Evolutionary conservation across 2,797 vertebrate species (phyloP).

Genomic region (Anas bahamensis): DNA sequence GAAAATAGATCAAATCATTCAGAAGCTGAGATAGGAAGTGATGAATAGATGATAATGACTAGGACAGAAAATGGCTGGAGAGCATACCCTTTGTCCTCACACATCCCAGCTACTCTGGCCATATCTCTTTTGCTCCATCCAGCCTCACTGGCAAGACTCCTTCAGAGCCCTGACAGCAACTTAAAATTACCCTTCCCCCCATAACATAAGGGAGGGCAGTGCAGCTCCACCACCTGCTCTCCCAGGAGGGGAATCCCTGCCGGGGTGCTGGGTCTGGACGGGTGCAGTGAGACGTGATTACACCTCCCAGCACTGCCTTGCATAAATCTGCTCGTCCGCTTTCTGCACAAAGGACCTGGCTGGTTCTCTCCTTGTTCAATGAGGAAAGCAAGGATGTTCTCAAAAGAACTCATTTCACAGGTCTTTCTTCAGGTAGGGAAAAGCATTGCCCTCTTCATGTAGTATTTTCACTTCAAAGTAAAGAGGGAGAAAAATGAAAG

Average conservation of each 20-base stretch:
- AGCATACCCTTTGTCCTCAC: neutral
- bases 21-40: neutral
- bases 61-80: neutral
- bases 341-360: neutral
- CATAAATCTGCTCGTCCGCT: neutral
- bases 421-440: neutral
- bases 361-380: neutral
- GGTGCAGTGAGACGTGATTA: accelerated
- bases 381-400: neutral
- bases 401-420: neutral
- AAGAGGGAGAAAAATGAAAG: neutral
- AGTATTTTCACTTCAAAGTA: neutral
- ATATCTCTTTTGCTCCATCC: neutral
- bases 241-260: neutral
- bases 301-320: neutral
- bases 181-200: neutral
- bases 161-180: neutral
- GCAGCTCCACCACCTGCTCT: neutral
- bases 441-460: neutral
- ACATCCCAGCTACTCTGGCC: neutral
- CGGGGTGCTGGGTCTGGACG: neutral
- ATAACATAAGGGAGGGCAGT: neutral
- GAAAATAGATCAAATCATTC: neutral
- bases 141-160: neutral
- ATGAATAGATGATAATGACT: neutral